Evolutionary conservation across 2,888 invertebrate genomes (phyloP).

Genomic region (Neoscelio sp.): DNA sequence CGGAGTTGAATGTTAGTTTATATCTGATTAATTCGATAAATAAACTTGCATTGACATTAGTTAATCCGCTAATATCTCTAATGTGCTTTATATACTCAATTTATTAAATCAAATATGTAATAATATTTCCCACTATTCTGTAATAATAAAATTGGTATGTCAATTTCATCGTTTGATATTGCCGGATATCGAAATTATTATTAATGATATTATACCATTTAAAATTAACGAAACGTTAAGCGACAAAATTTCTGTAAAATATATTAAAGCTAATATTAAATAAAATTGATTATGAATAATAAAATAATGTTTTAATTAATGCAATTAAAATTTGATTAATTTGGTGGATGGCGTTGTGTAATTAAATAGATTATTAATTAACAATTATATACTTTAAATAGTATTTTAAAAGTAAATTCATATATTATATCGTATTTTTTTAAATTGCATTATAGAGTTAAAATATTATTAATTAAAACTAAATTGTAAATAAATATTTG

Average conservation of each 20-base stretch:
- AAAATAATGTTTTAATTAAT: too few relatives aligned
- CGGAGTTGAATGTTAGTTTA: too few relatives aligned
- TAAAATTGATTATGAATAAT: not conserved
- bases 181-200: not conserved
- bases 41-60: too few relatives aligned
- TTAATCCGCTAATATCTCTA: too few relatives aligned
- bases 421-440: too few relatives aligned
- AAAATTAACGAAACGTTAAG: conserved; percentile 17
- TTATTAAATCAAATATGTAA: not conserved
- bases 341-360: not conserved
- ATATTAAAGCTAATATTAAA: too few relatives aligned
- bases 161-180: not conserved
- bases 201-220: conserved; percentile 5
- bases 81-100: too few relatives aligned
- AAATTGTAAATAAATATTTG: conserved; percentile 25
- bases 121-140: not conserved
- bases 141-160: not conserved
- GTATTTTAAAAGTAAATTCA: too few relatives aligned
- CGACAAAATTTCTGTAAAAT: too few relatives aligned
- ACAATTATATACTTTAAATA: too few relatives aligned
- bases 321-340: conserved; percentile 27
- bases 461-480: too few relatives aligned
- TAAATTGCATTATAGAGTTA: conserved; percentile 11
- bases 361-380: not conserved
- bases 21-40: too few relatives aligned